Evolutionary conservation across 1,140 invertebrate genomes (phyloP), one percentile per base, ranked within the genome.

Genomic region (Bicyclus anynana): DNA sequence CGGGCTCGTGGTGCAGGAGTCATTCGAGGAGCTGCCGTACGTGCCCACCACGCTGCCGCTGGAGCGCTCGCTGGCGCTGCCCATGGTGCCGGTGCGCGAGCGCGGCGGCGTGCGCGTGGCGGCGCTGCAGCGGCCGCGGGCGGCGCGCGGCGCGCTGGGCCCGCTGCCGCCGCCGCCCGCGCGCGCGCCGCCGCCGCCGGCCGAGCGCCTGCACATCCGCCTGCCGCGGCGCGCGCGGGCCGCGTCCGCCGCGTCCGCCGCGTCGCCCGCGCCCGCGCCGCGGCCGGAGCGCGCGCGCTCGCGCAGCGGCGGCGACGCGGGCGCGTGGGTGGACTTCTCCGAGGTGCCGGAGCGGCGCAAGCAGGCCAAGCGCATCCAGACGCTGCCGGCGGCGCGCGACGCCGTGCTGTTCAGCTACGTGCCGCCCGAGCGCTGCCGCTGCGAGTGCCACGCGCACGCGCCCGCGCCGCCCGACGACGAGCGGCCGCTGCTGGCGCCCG

Each of bases 21-120:
- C 95, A 7, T 95, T 96, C 64, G 95, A 97, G 59, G 95, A 97
- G 86, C 86, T 97, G 69, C 96, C 96, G 0, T 96, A 95, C 72
- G 92, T 97, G 59, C 95, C 95, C 35, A 97, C 95, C 2, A 97
- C 95, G 27, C 80, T 97, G 53, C 95, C 95, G 12, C 89, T 93
- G 74, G 95, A 97, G 87, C 92, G 95, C 42, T 94, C 95, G 5
- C 91, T 94, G 38, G 95, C 93, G 12, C 87, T 96, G 51, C 94
- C 94, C 1, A 94, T 97, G 53, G 90, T 96, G 40, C 95, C 96
- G 16, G 91, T 96, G 77, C 90, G 96, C 49, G 90, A 94, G 23
- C 90, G 90, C 20, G 89, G 90, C 67, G 90, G 93, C 77, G 90
- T 93, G 16, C 94, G 92, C 61, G 97, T 94, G n/a, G 95, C 92